Percentiles rank a stretch among this genome's conserved stretches.
These are phyloP conservation scores for Atta colombica DNA, from an alignment of 1,140 invertebrate species.

Conservation along the genomic window DNA sequence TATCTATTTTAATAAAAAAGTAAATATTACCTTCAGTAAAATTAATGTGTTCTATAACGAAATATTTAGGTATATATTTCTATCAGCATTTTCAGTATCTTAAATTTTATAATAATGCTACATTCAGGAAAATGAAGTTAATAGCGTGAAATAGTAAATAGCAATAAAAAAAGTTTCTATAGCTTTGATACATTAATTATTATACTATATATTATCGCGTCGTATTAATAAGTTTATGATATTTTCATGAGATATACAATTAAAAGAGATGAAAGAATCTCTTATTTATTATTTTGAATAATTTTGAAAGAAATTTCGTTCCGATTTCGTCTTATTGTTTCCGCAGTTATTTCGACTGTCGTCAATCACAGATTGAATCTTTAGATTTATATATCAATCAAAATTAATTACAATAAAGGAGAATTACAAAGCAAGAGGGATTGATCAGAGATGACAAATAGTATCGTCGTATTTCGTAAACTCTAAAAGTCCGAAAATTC, in stretches of 20 bases:
- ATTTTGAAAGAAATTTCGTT: background rate
- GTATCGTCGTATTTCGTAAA: background rate
- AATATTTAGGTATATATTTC: background rate
- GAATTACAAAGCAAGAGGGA: constrained; percentile 32
- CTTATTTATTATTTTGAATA: too few species aligned
- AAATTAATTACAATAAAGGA: constrained; percentile 61
- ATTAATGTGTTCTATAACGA: background rate
- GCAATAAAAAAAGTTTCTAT: background rate
- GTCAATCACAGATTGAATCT: constrained; percentile 40
- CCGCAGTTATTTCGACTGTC: constrained; percentile 36
- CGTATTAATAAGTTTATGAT: background rate
- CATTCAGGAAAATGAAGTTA: background rate
- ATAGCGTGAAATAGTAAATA: background rate
- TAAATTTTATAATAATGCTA: background rate
- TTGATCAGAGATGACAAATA: constrained; percentile 22
- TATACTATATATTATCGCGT: background rate
- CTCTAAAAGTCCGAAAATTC: constrained; percentile 32
- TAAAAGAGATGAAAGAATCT: background rate
- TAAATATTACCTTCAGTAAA: background rate
- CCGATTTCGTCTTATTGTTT: background rate
- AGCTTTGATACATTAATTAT: background rate
- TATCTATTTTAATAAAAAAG: background rate
- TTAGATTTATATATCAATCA: constrained; percentile 40
- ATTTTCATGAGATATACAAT: background rate
- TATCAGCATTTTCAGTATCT: background rate